phyloP scores from a whole-genome alignment of 2,888 invertebrate genomes.

The Heliconius charithonia region DNA sequence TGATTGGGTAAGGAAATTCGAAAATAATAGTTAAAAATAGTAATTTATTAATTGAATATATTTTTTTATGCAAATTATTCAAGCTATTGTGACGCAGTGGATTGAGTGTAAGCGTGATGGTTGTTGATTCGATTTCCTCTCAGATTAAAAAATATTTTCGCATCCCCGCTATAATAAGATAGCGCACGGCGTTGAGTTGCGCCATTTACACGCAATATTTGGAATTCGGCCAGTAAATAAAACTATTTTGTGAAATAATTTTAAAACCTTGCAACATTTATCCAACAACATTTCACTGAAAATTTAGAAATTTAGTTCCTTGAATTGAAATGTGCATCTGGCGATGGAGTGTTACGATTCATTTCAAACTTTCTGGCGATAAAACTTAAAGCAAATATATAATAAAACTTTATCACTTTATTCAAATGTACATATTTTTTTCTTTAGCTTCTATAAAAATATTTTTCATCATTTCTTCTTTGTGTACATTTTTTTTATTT shows the following conservation, averaged over 20 bases:
- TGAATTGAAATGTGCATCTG: neutral
- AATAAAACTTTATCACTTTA: conserved; percentile 1
- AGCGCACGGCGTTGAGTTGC: no score
- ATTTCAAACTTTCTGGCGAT: neutral
- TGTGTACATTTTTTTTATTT: neutral
- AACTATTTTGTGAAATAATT: neutral
- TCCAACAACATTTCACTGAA: neutral
- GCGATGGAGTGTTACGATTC: neutral
- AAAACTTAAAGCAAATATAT: neutral
- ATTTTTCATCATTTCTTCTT: neutral
- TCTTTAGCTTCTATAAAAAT: neutral
- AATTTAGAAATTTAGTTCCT: neutral
- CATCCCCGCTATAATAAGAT: no score
- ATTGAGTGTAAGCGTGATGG: no score
- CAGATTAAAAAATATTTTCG: neutral
- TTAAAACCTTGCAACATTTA: neutral
- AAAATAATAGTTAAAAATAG: neutral
- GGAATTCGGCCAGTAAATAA: neutral
- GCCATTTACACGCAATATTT: no score
- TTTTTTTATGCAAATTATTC: neutral
- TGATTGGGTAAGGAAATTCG: neutral
- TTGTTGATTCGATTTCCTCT: neutral
- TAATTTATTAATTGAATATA: neutral
- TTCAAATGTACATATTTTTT: neutral
- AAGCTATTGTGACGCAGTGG: no score